phyloP scores from a whole-genome alignment of 2,113 vertebrate species.

The Cebus imitator region DNA sequence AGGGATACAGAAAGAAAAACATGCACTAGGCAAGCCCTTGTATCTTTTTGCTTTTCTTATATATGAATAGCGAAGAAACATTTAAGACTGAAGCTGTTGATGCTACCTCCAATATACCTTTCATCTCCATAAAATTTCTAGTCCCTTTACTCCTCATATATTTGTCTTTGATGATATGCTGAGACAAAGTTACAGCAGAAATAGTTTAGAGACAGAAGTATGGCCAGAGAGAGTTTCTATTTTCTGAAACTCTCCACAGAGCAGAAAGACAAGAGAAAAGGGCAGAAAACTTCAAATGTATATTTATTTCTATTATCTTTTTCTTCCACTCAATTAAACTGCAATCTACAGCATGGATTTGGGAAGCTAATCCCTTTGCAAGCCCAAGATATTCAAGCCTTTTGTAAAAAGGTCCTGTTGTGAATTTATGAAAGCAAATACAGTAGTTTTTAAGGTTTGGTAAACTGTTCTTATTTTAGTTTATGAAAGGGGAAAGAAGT shows the following conservation, averaged over 20 bases:
- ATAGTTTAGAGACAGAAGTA: neutral
- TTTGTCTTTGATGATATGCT: neutral
- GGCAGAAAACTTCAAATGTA: neutral
- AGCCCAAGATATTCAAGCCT: neutral
- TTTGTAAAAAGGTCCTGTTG: neutral
- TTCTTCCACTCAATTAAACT: neutral
- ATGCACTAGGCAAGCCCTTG: neutral
- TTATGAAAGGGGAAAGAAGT: neutral
- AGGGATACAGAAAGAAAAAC: neutral
- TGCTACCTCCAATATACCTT: neutral
- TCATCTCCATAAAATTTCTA: neutral
- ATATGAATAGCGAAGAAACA: neutral
- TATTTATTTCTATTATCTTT: neutral
- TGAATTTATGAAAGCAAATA: neutral
- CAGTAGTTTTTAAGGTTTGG: neutral
- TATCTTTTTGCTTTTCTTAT: neutral
- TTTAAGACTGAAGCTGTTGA: neutral
- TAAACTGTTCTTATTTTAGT: constrained; percentile 11
- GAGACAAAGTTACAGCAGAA: neutral
- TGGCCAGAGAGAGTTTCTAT: neutral
- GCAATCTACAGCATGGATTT: neutral
- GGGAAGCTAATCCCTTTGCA: neutral
- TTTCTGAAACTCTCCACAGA: neutral
- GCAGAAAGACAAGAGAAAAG: neutral
- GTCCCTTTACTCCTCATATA: neutral